Percentiles rank a stretch among this genome's conserved stretches.
phyloP scores from a whole-genome alignment of 1,140 invertebrate genomes.

The Akabosia matsudoensis region DNA sequence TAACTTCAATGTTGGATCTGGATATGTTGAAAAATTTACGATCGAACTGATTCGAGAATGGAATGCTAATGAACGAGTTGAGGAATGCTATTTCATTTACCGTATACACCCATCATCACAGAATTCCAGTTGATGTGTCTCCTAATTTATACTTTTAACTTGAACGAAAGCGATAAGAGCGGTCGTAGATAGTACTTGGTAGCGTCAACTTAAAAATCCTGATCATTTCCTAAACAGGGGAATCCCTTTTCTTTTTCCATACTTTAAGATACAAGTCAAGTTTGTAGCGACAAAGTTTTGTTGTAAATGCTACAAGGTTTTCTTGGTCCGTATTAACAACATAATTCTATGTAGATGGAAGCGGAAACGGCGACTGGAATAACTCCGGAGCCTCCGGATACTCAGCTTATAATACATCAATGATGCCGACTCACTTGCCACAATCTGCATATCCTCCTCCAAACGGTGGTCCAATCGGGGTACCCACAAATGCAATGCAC shows the following conservation, averaged over 20 bases:
- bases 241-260: too few relatives aligned
- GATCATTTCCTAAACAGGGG: too few relatives aligned
- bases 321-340: too few relatives aligned
- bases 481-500: conserved; percentile 51
- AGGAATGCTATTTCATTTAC: neutral
- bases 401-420: conserved; percentile 48
- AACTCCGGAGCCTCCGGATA: conserved; percentile 51
- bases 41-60: neutral
- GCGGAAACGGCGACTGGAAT: conserved; percentile 53
- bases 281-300: too few relatives aligned
- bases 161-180: too few relatives aligned
- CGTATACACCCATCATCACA: too few relatives aligned
- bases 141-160: too few relatives aligned
- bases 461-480: conserved; percentile 32
- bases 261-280: too few relatives aligned
- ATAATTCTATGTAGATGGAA: conserved; percentile 55
- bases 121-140: too few relatives aligned
- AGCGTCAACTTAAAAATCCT: too few relatives aligned
- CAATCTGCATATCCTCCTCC: conserved; percentile 45
- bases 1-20: neutral
- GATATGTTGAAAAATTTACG: neutral
- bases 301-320: too few relatives aligned
- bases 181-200: too few relatives aligned
- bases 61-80: neutral
- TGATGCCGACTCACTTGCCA: conserved; percentile 51